These are phyloP conservation scores for Alectoris magna DNA, from an alignment of 2,797 vertebrate species.

Conservation along the genomic window DNA sequence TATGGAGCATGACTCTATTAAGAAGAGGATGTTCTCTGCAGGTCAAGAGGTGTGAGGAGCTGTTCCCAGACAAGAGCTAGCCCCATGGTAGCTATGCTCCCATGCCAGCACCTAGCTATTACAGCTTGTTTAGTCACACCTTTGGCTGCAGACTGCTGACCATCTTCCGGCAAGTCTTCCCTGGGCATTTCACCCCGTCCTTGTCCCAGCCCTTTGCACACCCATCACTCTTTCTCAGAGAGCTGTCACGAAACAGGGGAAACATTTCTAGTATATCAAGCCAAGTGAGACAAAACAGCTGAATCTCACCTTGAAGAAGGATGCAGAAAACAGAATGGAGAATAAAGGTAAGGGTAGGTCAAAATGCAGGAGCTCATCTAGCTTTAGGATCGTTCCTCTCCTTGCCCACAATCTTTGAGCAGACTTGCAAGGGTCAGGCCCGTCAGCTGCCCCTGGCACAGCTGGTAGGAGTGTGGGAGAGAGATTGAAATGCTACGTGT, in stretches of 20 bases:
- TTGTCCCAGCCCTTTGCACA: neutral
- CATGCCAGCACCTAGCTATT: rapidly evolving
- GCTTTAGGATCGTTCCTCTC: neutral
- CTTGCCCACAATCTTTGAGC: neutral
- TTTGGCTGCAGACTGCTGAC: neutral
- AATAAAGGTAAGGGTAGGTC: rapidly evolving
- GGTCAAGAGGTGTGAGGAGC: rapidly evolving
- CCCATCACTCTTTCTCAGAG: neutral
- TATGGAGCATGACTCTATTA: neutral
- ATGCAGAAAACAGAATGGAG: neutral
- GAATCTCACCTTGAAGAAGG: neutral
- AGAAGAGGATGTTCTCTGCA: neutral
- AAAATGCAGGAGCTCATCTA: neutral
- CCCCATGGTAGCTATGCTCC: rapidly evolving
- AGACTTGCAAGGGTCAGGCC: neutral
- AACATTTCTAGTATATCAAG: rapidly evolving
- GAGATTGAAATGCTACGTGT: neutral
- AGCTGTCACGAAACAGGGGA: neutral
- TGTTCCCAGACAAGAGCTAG: neutral
- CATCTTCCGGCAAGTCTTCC: neutral
- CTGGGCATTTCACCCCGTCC: neutral
- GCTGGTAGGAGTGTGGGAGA: neutral
- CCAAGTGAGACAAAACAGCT: neutral
- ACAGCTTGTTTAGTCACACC: neutral
- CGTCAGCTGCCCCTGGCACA: neutral